phyloP scores from a whole-genome alignment of 1,140 invertebrate species.

The Cydia amplana region DNA sequence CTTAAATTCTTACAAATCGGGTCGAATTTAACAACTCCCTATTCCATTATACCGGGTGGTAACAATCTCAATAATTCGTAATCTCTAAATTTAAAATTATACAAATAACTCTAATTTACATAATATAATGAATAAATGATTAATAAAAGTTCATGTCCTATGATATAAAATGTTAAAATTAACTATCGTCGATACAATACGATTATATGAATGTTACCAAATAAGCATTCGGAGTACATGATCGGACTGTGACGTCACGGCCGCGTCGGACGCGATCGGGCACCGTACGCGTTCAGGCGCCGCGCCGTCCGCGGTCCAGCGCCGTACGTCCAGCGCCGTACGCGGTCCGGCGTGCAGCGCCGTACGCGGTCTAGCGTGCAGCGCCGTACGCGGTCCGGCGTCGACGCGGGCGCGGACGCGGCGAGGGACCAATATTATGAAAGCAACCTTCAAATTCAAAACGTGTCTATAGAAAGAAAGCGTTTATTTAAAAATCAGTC shows the following conservation, averaged over 20 bases:
- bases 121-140: constrained; percentile 67
- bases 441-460: constrained; percentile 58
- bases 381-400: neutral
- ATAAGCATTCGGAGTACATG: constrained; percentile 55
- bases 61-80: constrained; percentile 76
- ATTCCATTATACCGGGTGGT: constrained; percentile 68
- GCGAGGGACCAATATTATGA: constrained; percentile 38
- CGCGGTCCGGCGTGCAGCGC: neutral
- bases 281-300: neutral
- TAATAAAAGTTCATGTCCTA: constrained; percentile 70
- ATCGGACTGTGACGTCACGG: constrained; percentile 41
- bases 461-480: constrained; percentile 67
- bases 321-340: neutral
- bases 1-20: constrained; percentile 57
- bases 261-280: neutral
- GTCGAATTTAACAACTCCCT: constrained; percentile 57
- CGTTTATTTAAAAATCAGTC: constrained; percentile 78
- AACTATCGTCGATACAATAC: constrained; percentile 50
- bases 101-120: constrained; percentile 66
- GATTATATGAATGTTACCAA: constrained; percentile 55
- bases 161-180: constrained; percentile 61
- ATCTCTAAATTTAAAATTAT: constrained; percentile 71
- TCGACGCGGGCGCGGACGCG: constrained; percentile 35
- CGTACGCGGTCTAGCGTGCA: neutral
- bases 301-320: neutral